Evolutionary conservation across 2,888 invertebrate species (phyloP).

Genomic region (Dryobota labecula): DNA sequence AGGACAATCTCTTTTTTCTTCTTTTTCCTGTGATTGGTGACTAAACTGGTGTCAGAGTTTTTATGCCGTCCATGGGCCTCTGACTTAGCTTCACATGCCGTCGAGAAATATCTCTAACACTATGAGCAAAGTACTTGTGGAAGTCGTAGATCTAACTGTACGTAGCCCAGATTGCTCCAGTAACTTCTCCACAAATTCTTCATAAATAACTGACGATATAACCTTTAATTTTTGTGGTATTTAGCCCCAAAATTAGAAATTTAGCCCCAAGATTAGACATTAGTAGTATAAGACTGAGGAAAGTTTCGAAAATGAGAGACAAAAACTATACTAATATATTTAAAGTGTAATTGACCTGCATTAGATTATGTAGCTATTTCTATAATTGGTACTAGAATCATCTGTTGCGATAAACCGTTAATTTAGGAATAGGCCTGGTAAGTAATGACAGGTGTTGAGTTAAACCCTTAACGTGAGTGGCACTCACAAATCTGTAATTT

Average conservation of each 20-base stretch:
- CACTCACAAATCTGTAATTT: conserved; percentile 27
- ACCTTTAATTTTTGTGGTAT: neutral
- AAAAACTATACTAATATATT: neutral
- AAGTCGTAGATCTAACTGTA: conserved; percentile 4
- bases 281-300: too few species aligned
- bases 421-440: conserved; percentile 14
- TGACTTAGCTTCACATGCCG: too few species aligned
- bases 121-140: too few species aligned
- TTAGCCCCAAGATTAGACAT: neutral
- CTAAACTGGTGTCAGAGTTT: too few species aligned
- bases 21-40: too few species aligned
- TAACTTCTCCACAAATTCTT: neutral
- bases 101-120: too few species aligned
- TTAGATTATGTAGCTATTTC: conserved; percentile 3
- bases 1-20: too few species aligned
- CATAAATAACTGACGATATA: neutral
- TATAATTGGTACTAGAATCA: conserved; percentile 14
- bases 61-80: too few species aligned
- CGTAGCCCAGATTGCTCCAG: neutral
- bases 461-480: conserved; percentile 7
- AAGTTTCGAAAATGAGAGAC: neutral
- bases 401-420: conserved; percentile 8
- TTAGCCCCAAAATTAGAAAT: neutral
- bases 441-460: conserved; percentile 19
- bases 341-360: neutral